Evolutionary conservation across 2,113 vertebrate genomes (phyloP), one percentile per base, ranked within the genome.

Genomic region (Leucopternis melanops): DNA sequence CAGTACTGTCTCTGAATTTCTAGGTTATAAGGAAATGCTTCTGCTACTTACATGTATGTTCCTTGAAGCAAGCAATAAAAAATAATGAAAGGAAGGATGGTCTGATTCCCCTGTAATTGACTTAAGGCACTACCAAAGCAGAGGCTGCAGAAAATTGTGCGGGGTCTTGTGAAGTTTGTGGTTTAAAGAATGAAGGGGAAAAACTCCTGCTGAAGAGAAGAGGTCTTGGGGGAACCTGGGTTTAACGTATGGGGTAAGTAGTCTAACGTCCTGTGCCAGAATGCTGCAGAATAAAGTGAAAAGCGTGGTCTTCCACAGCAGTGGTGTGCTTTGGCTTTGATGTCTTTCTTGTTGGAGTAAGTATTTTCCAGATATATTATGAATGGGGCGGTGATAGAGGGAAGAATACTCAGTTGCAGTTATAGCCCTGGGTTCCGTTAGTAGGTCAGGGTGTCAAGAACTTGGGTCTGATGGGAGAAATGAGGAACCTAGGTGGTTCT

Each of bases 1-100:
- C 74, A 62, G 32, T 45, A 50, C 67, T 72, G 38, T 90, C 95
- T 95, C 77, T 91, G 88, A 97, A 97, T 96, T 96, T 96, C 90
- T 95, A 90, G 81, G 67, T 92, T 88, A 66, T 69, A 73, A 81
- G 67, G 55, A 91, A 93, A 80, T 62, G 47, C 45, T 78, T 84
- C 65, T 95, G 54, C 69, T 83, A 84, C 92, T 97, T 90, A 59
- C 27, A 62, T 89, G 67, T 91, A 47, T 62, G 83, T 86, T 97
- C 66, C 92, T 94, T 77, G 49, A 86, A 95, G 74, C 59, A 34
- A 94, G 61, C 75, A 67, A 79, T 55, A 69, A 93, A 97, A 94
- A 91, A 79, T 73, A 94, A 94, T 71, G 45, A 92, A 85, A 86
- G 44, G 45, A 83, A 79, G 58, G 84, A 88, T 57, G 65, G 52